phyloP scores from a whole-genome alignment of 2,888 invertebrate species.

The Athetis lepigone region DNA sequence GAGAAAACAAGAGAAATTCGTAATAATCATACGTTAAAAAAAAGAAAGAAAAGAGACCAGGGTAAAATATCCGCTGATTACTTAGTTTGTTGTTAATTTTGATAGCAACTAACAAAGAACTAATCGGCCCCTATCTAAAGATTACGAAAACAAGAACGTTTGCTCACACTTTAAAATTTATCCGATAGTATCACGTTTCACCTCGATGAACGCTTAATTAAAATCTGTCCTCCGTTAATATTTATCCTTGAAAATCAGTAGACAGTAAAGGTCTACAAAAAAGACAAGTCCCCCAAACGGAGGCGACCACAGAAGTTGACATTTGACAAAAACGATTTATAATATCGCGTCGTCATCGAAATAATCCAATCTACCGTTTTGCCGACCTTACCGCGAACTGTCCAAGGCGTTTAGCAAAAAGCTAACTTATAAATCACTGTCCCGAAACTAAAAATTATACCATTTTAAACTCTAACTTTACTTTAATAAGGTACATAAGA shows the following conservation, averaged over 20 bases:
- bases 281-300: constrained; percentile 64
- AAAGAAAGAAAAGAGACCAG: no score
- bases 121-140: neutral
- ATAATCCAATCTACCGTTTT: constrained; percentile 88
- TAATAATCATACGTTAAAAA: no score
- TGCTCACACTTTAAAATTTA: constrained; percentile 3
- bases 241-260: constrained; percentile 58
- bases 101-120: no score
- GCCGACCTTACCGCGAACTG: constrained; percentile 88
- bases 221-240: constrained; percentile 31
- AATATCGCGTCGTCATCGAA: constrained; percentile 84
- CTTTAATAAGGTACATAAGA: constrained; percentile 26
- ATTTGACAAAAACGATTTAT: constrained; percentile 88
- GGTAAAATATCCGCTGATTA: no score
- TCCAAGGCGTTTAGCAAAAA: constrained; percentile 83
- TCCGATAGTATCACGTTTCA: constrained; percentile 26
- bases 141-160: neutral
- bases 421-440: constrained; percentile 60
- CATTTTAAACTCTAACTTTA: constrained; percentile 58
- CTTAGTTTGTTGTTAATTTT: no score
- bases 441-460: constrained; percentile 5
- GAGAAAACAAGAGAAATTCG: no score
- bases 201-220: constrained; percentile 19
- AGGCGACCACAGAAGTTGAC: constrained; percentile 88
- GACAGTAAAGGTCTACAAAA: constrained; percentile 57